A percentile compares a stretch with the other conserved stretches of the same genome.
phyloP scores from a whole-genome alignment of 2,113 vertebrate species.

The Loxodonta africana region DNA sequence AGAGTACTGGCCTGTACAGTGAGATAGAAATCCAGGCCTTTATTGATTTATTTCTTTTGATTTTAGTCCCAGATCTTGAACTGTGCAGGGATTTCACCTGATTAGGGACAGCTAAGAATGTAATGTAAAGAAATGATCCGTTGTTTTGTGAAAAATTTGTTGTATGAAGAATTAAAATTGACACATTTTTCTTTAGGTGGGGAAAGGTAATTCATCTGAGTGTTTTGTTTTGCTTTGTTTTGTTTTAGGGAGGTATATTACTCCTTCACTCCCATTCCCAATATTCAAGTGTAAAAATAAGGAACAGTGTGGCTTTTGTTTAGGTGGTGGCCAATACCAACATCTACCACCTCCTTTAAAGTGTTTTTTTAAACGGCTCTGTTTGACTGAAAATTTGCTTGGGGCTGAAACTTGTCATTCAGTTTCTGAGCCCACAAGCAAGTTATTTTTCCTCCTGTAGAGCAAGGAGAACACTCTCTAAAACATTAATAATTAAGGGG shows the following conservation, averaged over 20 bases:
- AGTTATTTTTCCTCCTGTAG: neutral
- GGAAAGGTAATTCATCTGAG: slow-evolving; percentile 47
- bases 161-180: slow-evolving; percentile 83
- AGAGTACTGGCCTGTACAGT: slow-evolving; percentile 42
- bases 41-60: slow-evolving; percentile 66
- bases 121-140: slow-evolving; percentile 72
- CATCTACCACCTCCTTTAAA: slow-evolving; percentile 78
- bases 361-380: slow-evolving; percentile 48
- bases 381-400: slow-evolving; percentile 48
- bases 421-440: slow-evolving; percentile 28
- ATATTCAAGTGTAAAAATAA: slow-evolving; percentile 66
- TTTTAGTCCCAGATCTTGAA: slow-evolving; percentile 64
- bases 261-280: slow-evolving; percentile 77
- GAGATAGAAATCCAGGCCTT: slow-evolving; percentile 26
- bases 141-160: slow-evolving; percentile 74
- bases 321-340: slow-evolving; percentile 69
- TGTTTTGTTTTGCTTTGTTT: slow-evolving; percentile 38
- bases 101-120: slow-evolving; percentile 55
- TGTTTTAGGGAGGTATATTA: slow-evolving; percentile 37
- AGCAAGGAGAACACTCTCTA: slow-evolving; percentile 9
- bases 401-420: slow-evolving; percentile 48
- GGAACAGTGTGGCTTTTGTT: slow-evolving; percentile 76
- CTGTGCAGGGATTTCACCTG: slow-evolving; percentile 51
- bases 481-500: slow-evolving; percentile 51
- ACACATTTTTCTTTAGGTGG: slow-evolving; percentile 82